These are phyloP conservation scores for Eubasilissa regina DNA, from an alignment of 1,140 invertebrate genomes.

Conservation along the genomic window DNA sequence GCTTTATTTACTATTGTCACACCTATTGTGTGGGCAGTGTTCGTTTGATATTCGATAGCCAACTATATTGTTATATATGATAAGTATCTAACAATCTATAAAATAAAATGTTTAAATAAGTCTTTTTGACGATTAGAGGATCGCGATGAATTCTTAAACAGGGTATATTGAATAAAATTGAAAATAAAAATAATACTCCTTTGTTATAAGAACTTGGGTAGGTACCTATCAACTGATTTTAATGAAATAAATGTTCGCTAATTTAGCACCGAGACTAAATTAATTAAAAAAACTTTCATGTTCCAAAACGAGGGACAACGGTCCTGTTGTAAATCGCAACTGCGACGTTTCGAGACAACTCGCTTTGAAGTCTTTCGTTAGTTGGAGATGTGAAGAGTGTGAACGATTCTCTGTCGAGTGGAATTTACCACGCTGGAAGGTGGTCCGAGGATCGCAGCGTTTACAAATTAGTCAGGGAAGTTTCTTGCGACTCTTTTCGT, in stretches of 20 bases:
- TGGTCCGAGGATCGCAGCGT: conserved; percentile 5
- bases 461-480: conserved; percentile 24
- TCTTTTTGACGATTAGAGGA: too few species aligned
- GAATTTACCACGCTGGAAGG: conserved; percentile 24
- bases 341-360: conserved; percentile 47
- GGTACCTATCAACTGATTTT: not conserved
- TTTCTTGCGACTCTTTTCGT: conserved; percentile 1
- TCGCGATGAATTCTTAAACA: too few species aligned
- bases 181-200: too few species aligned
- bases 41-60: too few species aligned
- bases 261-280: conserved; percentile 24
- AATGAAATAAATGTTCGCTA: not conserved
- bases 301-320: conserved; percentile 20
- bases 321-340: conserved; percentile 47
- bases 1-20: too few species aligned
- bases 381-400: conserved; percentile 29
- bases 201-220: too few species aligned
- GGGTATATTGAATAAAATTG: too few species aligned
- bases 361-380: conserved; percentile 46
- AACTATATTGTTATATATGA: too few species aligned
- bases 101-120: too few species aligned
- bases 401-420: conserved; percentile 41
- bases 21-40: too few species aligned
- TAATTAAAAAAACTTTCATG: conserved; percentile 20
- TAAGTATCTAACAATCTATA: too few species aligned